These are phyloP conservation scores for Macrobrachium rosenbergii DNA, from an alignment of 1,140 invertebrate species.

Conservation along the genomic window DNA sequence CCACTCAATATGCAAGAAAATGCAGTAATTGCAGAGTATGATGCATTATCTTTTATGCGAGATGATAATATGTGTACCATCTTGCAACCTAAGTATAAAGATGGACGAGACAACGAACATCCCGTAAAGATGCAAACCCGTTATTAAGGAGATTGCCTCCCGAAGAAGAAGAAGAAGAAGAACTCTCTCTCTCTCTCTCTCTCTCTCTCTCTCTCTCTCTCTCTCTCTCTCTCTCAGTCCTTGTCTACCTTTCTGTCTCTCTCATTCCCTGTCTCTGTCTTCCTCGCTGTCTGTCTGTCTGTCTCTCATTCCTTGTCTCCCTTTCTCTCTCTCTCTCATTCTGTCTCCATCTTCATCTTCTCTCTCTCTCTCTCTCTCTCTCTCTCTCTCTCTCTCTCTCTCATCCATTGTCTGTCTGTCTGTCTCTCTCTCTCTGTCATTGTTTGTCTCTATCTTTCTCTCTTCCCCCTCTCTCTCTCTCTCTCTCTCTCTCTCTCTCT, in stretches of 20 bases:
- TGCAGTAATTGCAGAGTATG: conserved; percentile 57
- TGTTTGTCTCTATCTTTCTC: too few relatives aligned
- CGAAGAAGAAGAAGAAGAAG: conserved; percentile 29
- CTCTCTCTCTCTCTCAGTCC: background rate
- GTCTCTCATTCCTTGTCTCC: background rate
- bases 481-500: background rate
- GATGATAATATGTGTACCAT: conserved; percentile 61
- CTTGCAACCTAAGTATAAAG: conserved; percentile 59
- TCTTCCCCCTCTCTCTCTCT: background rate
- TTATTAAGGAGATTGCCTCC: conserved; percentile 57
- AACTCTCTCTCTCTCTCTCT: conserved; percentile 27
- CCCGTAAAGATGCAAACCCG: conserved; percentile 45
- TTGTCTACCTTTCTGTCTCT: background rate
- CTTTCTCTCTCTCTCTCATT: background rate
- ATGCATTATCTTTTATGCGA: conserved; percentile 59
- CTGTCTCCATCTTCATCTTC: too few relatives aligned
- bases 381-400: background rate
- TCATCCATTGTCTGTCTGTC: background rate
- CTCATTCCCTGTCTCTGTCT: background rate
- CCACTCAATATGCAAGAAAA: conserved; percentile 59
- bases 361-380: background rate
- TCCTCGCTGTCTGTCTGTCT: too few relatives aligned
- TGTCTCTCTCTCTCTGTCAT: too few relatives aligned
- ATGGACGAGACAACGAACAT: conserved; percentile 59
- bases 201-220: conserved; percentile 5